Evolutionary conservation across 2,113 vertebrate genomes (phyloP).

Genomic region (Otus sunia): DNA sequence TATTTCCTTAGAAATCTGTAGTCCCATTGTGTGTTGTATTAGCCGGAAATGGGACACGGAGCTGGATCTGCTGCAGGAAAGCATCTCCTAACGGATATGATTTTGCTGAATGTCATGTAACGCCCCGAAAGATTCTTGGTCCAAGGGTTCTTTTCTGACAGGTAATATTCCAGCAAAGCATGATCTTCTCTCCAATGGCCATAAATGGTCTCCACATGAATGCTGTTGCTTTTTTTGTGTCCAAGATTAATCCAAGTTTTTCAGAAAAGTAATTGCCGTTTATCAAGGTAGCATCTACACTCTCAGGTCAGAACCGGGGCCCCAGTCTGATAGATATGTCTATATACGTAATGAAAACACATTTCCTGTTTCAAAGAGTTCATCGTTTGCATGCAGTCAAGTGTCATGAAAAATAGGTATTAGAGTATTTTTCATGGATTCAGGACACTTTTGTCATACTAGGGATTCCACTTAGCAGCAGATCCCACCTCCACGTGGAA

Average conservation of each 20-base stretch:
- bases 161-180: conserved; percentile 34
- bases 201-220: conserved; percentile 21
- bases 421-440: neutral
- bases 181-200: neutral
- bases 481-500: neutral
- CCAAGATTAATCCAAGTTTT: neutral
- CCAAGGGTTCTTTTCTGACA: conserved; percentile 42
- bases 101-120: conserved; percentile 44
- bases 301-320: neutral
- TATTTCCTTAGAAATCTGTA: conserved; percentile 61
- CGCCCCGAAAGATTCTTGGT: conserved; percentile 20
- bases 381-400: neutral
- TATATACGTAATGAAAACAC: neutral
- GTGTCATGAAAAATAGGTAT: neutral
- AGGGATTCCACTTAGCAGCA: neutral
- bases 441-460: neutral
- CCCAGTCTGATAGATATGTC: neutral
- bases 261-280: conserved; percentile 19
- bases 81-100: conserved; percentile 32
- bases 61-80: conserved; percentile 52
- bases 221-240: neutral
- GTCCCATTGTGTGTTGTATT: conserved; percentile 42
- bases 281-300: conserved; percentile 28
- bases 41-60: conserved; percentile 25
- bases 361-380: conserved; percentile 6